Evolutionary conservation across 2,113 vertebrate species (phyloP), one percentile per base, ranked within the genome.

Genomic region (Ardeotis arabs): DNA sequence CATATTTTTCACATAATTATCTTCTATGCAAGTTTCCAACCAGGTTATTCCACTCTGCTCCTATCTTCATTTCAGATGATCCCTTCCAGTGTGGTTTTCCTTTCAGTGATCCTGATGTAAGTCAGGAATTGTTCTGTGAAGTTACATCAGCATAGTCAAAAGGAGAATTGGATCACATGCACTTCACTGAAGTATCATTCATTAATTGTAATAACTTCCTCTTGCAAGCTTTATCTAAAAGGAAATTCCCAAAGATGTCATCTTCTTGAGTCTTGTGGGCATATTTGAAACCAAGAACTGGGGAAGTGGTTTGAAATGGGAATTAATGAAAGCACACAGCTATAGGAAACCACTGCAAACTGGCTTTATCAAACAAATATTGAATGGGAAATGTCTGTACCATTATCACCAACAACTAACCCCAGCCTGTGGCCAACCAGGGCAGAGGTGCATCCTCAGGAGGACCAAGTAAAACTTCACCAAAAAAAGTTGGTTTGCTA

Each of bases 361-460:
- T 52, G 1, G 6, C 22, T 82, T 95, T 33, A 35, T 55, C 79
- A 69, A 47, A 39, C 6, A 77, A 35, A 59, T 47, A 45, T 23
- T 23, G 17, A 16, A 17, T 4, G 17, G n/a, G 50, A 79, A 22
- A 41, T 35, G 58, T 85, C 58, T 77, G 10, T 37, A 20, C 55
- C 22, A 3, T 41, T 31, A 41, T 10, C 11, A 11, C 0, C 50
- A 12, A 16, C 6, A 44, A 13, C 31, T 37, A 47, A 47, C 18
- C 59, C 44, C 39, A 19, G 4, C 10, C 41, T 29, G 22, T 2
- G 15, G 24, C 6, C 1, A 3, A 22, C 45, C 12, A 5, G 23
- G 25, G 45, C 70, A 73, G 59, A 47, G 23, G 22, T 6, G 1
- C 1, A 1, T 66, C 39, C 23, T 24, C 0, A 1, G n/a, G 5